Percentiles rank a stretch among this genome's conserved stretches.
Evolutionary conservation across 2,797 vertebrate genomes (phyloP).

Genomic region (Oreortyx pictus): DNA sequence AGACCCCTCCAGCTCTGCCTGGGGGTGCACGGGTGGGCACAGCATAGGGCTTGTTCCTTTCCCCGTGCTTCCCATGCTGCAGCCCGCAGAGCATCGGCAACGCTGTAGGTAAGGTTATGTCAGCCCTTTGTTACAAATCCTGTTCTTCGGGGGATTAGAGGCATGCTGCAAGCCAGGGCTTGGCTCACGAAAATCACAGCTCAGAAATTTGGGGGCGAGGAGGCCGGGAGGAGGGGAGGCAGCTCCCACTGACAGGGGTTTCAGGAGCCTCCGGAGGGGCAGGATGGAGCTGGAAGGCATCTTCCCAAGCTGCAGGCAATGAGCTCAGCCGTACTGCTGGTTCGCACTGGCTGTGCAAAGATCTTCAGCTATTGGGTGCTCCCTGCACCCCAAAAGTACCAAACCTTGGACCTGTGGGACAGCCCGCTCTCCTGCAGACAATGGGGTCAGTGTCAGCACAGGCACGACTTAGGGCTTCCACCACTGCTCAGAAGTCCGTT

Average conservation of each 20-base stretch:
- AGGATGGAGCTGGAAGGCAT: neutral
- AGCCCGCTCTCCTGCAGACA: neutral
- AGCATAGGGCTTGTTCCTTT: neutral
- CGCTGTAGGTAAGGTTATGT: neutral
- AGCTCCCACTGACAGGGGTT: neutral
- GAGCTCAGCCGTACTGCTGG: neutral
- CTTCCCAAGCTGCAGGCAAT: neutral
- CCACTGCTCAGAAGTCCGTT: neutral
- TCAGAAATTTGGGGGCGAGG: neutral
- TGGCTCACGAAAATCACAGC: neutral
- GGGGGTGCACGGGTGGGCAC: neutral
- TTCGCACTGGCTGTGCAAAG: neutral
- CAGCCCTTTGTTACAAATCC: slow-evolving; percentile 9
- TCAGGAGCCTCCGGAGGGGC: neutral
- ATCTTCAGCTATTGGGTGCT: neutral
- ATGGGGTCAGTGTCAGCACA: too few species aligned
- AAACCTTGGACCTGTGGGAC: too few species aligned
- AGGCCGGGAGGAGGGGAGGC: neutral
- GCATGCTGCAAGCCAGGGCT: neutral
- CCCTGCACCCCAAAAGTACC: neutral
- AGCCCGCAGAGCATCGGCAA: neutral
- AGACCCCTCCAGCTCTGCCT: neutral
- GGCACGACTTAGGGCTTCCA: neutral
- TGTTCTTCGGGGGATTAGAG: slow-evolving; percentile 44
- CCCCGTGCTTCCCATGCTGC: neutral